Evolutionary conservation across 2,113 vertebrate genomes (phyloP).

Genomic region (Pterocles orientalis): DNA sequence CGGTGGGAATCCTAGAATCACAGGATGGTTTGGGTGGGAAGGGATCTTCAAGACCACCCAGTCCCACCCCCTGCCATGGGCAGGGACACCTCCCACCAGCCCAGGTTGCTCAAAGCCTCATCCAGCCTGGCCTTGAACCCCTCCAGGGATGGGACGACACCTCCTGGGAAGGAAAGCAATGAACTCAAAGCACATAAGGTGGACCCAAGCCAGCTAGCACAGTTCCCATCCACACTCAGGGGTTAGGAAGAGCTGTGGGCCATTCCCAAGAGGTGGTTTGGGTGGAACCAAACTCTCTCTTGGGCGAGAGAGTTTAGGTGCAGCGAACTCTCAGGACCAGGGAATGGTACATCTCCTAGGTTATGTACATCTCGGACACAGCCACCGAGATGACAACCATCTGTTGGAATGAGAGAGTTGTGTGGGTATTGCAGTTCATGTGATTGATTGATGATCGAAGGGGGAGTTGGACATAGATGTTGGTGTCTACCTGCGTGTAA

Average conservation of each 20-base stretch:
- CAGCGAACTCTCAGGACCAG: background rate
- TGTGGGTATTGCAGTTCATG: background rate
- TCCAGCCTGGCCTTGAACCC: too few relatives aligned
- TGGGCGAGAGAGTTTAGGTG: background rate
- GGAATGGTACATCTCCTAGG: background rate
- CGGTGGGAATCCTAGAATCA: background rate
- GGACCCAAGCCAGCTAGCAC: background rate
- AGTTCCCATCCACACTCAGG: background rate
- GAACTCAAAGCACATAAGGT: background rate
- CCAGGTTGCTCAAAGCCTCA: too few relatives aligned
- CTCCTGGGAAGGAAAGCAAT: background rate
- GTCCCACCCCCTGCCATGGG: too few relatives aligned
- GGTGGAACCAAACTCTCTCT: background rate
- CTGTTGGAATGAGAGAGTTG: background rate
- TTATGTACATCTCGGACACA: background rate
- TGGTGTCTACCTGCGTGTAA: accelerated
- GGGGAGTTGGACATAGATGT: background rate
- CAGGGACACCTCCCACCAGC: too few relatives aligned
- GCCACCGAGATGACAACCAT: background rate
- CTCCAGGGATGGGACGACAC: too few relatives aligned
- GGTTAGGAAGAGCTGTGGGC: background rate
- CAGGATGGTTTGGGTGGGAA: too few relatives aligned
- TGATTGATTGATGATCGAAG: background rate
- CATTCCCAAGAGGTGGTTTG: background rate
- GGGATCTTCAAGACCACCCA: too few relatives aligned